Evolutionary conservation across 2,797 vertebrate genomes (phyloP), one percentile per base, ranked within the genome.

Genomic region (Alectoris magna): DNA sequence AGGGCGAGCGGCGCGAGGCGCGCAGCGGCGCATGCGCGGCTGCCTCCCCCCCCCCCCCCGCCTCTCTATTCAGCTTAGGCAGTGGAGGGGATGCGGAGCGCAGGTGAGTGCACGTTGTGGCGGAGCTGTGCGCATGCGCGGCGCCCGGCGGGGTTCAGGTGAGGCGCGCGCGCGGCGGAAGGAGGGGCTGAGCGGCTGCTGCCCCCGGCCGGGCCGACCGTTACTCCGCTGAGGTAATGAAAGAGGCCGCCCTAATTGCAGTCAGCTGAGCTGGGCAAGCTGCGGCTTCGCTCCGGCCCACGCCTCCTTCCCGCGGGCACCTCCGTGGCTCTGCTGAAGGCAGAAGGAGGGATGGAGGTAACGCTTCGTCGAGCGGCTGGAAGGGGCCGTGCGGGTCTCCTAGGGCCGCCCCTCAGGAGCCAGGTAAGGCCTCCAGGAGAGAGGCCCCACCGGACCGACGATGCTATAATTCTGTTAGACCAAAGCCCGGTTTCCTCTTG

Each of bases 1-100:
- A 38, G 46, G 14, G 38, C 14, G 48, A 49, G 36, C 14, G 58
- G 31, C 49, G 63, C 16, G 26, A 53, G 49, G 15, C 23, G 48
- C n/a, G 29, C 46, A 10, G 55, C 16, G 95, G 95, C 96, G 97
- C 97, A 93, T 95, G 97, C 97, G 96, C 39, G 5, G 34, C 17
- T 26, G 26, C 31, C 36, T 22, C 29, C 11, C 39, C 9, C 31
- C 38, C 31, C 21, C 22, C 10, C 14, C 39, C 31, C 23, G 5
- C 6, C 24, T 31, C 59, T 36, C 43, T 27, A 12, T 51, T 84
- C 78, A 77, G 66, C 79, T 77, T 43, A 3, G 36, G 71, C 49
- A 7, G 71, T 41, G 49, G 83, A n/a, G 67, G 38, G 60, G 36
- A 44, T 38, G 46, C n/a, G 60, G 36, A 39, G 66, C 72, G 44